Base-by-base conservation (phyloP, 2,888 invertebrate genomes). In the Crocallis elinguaria region DNA sequence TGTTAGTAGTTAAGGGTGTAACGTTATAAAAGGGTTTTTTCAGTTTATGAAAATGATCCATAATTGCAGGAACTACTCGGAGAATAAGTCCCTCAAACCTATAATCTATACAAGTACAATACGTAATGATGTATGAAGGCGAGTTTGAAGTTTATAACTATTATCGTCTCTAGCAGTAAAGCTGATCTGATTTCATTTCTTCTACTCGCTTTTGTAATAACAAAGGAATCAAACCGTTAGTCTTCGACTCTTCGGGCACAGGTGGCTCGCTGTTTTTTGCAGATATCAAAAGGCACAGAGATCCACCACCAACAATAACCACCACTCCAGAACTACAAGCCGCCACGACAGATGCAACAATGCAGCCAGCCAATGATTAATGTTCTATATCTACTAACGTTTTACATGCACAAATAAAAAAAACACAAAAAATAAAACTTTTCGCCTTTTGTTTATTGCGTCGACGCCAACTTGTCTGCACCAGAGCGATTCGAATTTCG, bases 381-480 rank as follows among this genome's bases (percentile, higher is more conserved):
- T 90, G 66, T 79, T 79, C 68, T 73, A 66, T 73, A 83, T 79
- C 82, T 80, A 82, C 82, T 77, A 86, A 81, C 75, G 78, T 82
- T 87, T 86, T 81, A 86, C 79, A 86, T 84, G 79, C 75, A 75
- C 69, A 78, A 80, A 80, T 77, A 78, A 80, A 82, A 82, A 77
- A 70, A 67, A 69, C 45, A 68, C 57, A 73, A 82, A 82, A 82
- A 81, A 82, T 75, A 80, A 77, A 80, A 83, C 75, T 82, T 86
- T 88, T 87, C 78, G 87, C 84, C 86, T 81, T 88, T 89, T 88
- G 88, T 89, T 88, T 88, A 88, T 80, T 79, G 78, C 84, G 83
- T 79, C 85, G 91, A 90, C 91, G 91, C 91, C 90, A 89, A 81
- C 82, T 71, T 90, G 91, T 91, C 90, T 91, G 84, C 90, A 86